A percentile compares a stretch with the other conserved stretches of the same genome.
These are phyloP conservation scores for Corythaeola cristata DNA, from an alignment of 2,113 vertebrate genomes.

Conservation along the genomic window DNA sequence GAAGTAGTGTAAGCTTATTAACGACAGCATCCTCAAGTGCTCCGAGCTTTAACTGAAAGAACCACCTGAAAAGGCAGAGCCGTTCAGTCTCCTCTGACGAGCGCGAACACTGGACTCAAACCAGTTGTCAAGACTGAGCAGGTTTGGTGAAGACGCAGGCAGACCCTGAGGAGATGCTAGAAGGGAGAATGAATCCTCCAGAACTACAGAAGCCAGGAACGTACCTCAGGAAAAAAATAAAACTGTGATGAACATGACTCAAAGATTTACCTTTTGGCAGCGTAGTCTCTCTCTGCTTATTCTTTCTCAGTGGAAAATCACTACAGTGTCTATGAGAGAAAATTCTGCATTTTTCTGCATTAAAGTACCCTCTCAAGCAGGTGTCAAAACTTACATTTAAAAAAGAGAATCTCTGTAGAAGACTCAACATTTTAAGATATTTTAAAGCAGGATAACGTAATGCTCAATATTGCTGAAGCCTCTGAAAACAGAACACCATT, in stretches of 20 bases:
- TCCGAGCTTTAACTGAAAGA: neutral
- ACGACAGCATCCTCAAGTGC: neutral
- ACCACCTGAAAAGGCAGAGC: neutral
- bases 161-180: neutral
- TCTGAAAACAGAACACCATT: neutral
- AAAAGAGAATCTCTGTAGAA: neutral
- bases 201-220: neutral
- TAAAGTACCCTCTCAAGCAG: neutral
- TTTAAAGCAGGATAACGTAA: neutral
- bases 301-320: neutral
- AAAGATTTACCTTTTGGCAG: neutral
- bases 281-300: neutral
- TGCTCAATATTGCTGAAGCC: neutral
- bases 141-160: neutral
- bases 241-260: neutral
- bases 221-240: neutral
- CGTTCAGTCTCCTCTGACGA: fast-evolving
- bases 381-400: neutral
- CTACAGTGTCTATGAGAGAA: neutral
- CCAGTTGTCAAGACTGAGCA: neutral
- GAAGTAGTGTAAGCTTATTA: neutral
- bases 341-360: neutral
- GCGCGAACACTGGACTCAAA: neutral
- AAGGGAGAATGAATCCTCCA: neutral
- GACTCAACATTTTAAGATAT: neutral